Evolutionary conservation across 2,113 vertebrate genomes (phyloP).

Genomic region (Muscicapa adusta): DNA sequence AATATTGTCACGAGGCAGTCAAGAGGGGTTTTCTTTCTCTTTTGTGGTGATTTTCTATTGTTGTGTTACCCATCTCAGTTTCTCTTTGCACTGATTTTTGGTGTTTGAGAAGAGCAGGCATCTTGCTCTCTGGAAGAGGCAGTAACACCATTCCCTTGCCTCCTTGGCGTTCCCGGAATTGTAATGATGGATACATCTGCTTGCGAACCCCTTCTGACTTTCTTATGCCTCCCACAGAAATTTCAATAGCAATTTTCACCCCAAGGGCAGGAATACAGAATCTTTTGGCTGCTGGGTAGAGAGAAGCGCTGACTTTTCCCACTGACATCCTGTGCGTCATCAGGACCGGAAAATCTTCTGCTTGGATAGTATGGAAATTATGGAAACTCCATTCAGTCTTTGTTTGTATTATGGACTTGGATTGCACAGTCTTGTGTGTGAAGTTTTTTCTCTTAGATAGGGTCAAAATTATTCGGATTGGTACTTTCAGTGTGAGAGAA

Average conservation of each 20-base stretch:
- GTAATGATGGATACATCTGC: background rate
- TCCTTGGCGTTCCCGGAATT: background rate
- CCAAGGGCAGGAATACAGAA: background rate
- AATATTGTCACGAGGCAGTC: background rate
- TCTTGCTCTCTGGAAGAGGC: too few species aligned
- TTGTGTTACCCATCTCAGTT: background rate
- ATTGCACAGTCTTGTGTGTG: background rate
- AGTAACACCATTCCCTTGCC: background rate
- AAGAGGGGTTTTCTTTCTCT: background rate
- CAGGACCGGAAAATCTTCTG: background rate
- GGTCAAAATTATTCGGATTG: background rate
- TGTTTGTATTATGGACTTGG: background rate
- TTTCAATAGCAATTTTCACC: background rate
- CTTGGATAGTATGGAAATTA: background rate
- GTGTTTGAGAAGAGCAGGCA: background rate
- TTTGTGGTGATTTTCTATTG: background rate
- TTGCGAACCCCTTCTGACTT: background rate
- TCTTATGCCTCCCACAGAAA: background rate
- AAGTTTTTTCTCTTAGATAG: background rate
- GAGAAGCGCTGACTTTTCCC: background rate
- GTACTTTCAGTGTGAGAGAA: background rate
- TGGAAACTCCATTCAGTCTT: background rate
- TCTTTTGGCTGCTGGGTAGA: background rate
- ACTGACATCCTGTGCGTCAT: background rate
- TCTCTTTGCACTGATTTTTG: background rate